phyloP scores from a whole-genome alignment of 2,888 invertebrate species.

The Yponomeuta sedellus region DNA sequence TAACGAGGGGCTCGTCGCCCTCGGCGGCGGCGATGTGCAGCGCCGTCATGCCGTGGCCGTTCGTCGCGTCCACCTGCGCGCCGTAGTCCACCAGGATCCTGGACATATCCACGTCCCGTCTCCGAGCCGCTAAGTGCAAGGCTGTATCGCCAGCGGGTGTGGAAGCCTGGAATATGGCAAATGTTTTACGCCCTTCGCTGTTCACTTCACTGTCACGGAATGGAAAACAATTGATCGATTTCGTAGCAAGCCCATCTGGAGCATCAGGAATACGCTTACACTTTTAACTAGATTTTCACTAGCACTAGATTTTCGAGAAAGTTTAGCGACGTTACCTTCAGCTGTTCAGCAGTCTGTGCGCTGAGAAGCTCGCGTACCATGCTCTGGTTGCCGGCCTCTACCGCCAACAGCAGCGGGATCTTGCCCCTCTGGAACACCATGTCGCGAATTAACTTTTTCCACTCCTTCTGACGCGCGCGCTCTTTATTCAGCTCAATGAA shows the following conservation, averaged over 20 bases:
- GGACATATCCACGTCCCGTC: constrained; percentile 95
- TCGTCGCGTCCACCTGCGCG: constrained; percentile 92
- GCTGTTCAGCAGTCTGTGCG: constrained; percentile 91
- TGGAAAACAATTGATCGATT: not conserved
- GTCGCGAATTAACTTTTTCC: constrained; percentile 77
- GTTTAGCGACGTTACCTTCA: constrained; percentile 74
- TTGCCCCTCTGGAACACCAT: constrained; percentile 89
- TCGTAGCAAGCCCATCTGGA: too few relatives aligned
- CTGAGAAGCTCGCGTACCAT: constrained; percentile 95
- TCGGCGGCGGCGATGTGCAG: constrained; percentile 97
- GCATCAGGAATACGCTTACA: too few relatives aligned
- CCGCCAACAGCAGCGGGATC: constrained; percentile 94
- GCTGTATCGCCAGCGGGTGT: constrained; percentile 94
- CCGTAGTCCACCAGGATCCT: constrained; percentile 95
- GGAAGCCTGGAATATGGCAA: constrained; percentile 72
- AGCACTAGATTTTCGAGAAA: not conserved
- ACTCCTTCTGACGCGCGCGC: constrained; percentile 69
- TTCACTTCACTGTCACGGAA: not conserved
- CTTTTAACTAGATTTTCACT: too few relatives aligned
- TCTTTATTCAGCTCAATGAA: constrained; percentile 72
- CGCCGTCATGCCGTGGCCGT: constrained; percentile 95
- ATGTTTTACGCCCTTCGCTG: not conserved
- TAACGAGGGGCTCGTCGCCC: constrained; percentile 95
- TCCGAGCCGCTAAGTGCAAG: constrained; percentile 94
- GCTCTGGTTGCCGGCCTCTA: constrained; percentile 96